Evolutionary conservation across 2,888 invertebrate genomes (phyloP), one percentile per base, ranked within the genome.

Genomic region (Tineola bisselliella): DNA sequence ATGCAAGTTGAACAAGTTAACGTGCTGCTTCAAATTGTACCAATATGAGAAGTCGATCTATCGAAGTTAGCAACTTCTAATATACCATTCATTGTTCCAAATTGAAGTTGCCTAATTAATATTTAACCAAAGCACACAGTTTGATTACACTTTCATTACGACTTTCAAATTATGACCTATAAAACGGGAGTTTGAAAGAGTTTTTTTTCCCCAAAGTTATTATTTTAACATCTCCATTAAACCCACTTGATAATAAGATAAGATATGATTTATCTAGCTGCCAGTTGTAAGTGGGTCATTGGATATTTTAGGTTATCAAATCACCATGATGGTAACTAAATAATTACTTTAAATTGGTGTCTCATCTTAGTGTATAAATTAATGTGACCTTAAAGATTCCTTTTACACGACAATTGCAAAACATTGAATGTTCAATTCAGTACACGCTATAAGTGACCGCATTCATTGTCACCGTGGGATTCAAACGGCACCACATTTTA

Each of bases 1-100:
- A 58, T 58, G 58, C 58, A 58, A 58, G 15, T 58, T 58, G 12
- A 15, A 33, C 58, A 58, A 58, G 58, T 58, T 58, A 58, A 33
- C 31, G 33, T 58, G 33, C 33, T 6, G n/a, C n/a, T 15, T 58
- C 58, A 33, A 58, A 58, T 58, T 58, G 13, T 25, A 58, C 17
- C 13, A 33, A 58, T 58, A 58, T 54, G 54, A 54, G 54, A 54
- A 54, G 25, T 6, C 54, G 54, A 54, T 54, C 3, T 54, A 54
- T 54, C 54, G 54, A 54, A 25, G 54, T 54, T 54, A 54, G 54
- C 54, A 54, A 54, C 19, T 54, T n/a, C 11, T 54, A 54, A 25
- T 25, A 25, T 54, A 54, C 2, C 54, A 54, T 25, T 54, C 19
- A 54, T 25, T 54, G 54, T 18, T 11, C 54, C 17, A 54, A 54